A percentile compares a stretch with the other conserved stretches of the same genome.
These are phyloP conservation scores for Tychaedon coryphoeus DNA, from an alignment of 2,113 vertebrate species.

Conservation along the genomic window DNA sequence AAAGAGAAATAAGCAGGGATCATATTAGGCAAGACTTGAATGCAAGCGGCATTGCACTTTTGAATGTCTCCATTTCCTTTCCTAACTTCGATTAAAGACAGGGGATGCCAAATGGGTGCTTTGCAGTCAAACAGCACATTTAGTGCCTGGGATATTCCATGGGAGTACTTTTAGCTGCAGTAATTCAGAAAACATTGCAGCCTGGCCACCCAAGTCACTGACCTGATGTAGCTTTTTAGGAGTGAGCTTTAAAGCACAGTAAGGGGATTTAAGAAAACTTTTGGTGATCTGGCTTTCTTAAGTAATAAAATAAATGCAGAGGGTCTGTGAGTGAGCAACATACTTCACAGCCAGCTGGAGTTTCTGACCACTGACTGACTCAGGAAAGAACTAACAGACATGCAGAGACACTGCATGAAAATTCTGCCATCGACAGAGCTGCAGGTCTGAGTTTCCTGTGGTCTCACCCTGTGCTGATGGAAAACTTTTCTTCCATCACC, in stretches of 20 bases:
- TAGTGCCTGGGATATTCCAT: background rate
- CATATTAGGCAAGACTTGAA: background rate
- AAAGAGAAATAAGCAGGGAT: background rate
- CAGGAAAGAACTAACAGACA: background rate
- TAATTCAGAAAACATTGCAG: background rate
- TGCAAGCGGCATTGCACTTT: background rate
- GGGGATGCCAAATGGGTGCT: background rate
- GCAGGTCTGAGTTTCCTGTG: background rate
- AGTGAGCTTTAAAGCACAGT: background rate
- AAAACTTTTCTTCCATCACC: background rate
- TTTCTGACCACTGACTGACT: background rate
- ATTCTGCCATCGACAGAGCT: rapidly evolving
- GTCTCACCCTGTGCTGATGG: background rate
- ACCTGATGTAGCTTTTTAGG: background rate
- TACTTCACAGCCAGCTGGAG: background rate
- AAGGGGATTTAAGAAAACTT: background rate
- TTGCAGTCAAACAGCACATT: background rate
- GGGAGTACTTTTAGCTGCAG: background rate
- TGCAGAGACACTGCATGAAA: background rate
- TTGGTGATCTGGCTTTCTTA: background rate
- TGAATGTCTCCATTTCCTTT: background rate
- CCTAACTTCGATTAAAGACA: background rate
- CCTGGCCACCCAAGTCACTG: background rate
- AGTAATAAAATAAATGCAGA: background rate
- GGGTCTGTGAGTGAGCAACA: background rate